Evolutionary conservation across 2,113 vertebrate species (phyloP).

Genomic region (Daphoenositta chrysoptera): DNA sequence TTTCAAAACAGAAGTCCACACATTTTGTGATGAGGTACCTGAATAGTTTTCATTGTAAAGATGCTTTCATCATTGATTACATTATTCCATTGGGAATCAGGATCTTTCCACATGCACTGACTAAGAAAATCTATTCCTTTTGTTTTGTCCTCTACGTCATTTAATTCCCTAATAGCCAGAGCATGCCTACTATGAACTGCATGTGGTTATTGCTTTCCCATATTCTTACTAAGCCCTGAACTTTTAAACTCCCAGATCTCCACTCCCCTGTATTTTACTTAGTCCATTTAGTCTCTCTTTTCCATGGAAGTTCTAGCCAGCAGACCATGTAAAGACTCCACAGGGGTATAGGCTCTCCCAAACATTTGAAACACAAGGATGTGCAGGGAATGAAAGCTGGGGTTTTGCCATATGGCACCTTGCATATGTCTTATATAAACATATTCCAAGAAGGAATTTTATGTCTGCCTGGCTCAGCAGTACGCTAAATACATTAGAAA

Average conservation of each 20-base stretch:
- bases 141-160: not conserved
- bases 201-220: slow-evolving; percentile 3
- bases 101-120: not conserved
- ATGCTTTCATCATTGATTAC: not conserved
- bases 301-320: slow-evolving; percentile 24
- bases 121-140: not conserved
- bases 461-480: not conserved
- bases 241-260: slow-evolving; percentile 26
- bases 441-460: not conserved
- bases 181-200: not conserved
- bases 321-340: not conserved
- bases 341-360: not conserved
- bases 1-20: not conserved
- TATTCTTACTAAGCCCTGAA: slow-evolving; percentile 35
- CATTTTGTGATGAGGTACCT: not conserved
- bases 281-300: slow-evolving; percentile 1
- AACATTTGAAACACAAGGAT: slow-evolving; percentile 30
- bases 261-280: not conserved
- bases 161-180: not conserved
- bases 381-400: slow-evolving; percentile 20
- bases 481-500: not conserved
- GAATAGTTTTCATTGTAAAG: not conserved
- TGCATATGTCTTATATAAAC: slow-evolving; percentile 7
- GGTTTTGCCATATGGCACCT: slow-evolving; percentile 46
- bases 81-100: not conserved